Percentiles rank a stretch among this genome's conserved stretches.
Evolutionary conservation across 2,888 invertebrate genomes (phyloP).

Genomic region (Smittia sp.): DNA sequence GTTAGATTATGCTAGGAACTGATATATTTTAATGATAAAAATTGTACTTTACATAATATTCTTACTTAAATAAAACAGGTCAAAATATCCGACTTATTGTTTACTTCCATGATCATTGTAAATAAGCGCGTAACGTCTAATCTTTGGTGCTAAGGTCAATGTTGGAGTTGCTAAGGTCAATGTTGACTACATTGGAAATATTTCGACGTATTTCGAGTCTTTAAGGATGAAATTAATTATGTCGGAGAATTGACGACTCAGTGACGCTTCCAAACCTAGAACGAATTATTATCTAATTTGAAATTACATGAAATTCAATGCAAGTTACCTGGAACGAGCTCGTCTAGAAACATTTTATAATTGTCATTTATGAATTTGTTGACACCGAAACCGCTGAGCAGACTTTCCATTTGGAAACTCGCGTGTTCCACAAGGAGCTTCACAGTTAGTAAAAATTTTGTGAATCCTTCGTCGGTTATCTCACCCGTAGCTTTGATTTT

Average conservation of each 20-base stretch:
- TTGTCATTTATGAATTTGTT: slow-evolving; percentile 31
- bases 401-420: slow-evolving; percentile 7
- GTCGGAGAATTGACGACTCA: not conserved
- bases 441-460: not conserved
- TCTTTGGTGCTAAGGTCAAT: not conserved
- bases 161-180: not conserved
- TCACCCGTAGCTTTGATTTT: not conserved
- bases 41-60: no score
- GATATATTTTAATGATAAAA: no score
- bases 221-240: slow-evolving; percentile 23
- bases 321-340: slow-evolving; percentile 6
- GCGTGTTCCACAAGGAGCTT: slow-evolving; percentile 15
- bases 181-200: slow-evolving; percentile 14
- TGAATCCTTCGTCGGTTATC: not conserved
- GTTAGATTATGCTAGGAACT: no score
- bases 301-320: no score
- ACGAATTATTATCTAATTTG: no score
- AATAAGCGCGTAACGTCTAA: no score
- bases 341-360: slow-evolving; percentile 20
- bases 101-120: no score
- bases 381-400: not conserved
- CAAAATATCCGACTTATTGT: no score
- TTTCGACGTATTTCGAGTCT: slow-evolving; percentile 28
- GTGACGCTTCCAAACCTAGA: slow-evolving; percentile 13
- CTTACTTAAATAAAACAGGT: no score